These are phyloP conservation scores for Abrostola tripartita DNA, from an alignment of 2,888 invertebrate species.

Conservation along the genomic window DNA sequence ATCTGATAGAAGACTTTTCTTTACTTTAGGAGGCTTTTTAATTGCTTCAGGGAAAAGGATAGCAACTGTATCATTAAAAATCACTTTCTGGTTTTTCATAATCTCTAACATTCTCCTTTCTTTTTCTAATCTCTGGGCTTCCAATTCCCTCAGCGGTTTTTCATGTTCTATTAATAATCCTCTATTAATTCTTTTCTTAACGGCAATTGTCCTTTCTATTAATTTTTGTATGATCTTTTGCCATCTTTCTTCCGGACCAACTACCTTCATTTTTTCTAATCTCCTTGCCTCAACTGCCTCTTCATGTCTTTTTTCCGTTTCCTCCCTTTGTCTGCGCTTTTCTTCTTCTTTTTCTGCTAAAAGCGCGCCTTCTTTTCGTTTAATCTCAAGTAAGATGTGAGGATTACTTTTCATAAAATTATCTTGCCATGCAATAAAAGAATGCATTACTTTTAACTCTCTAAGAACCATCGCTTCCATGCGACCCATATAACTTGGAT, in stretches of 20 bases:
- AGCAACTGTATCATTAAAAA: conserved; percentile 91
- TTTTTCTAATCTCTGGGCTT: conserved; percentile 88
- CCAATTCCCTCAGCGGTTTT: conserved; percentile 89
- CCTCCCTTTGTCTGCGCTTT: conserved; percentile 74
- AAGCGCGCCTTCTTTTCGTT: conserved; percentile 77
- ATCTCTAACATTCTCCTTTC: conserved; percentile 87
- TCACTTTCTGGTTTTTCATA: conserved; percentile 87
- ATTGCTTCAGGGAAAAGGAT: conserved; percentile 89
- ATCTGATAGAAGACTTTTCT: conserved; percentile 80
- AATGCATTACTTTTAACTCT: conserved; percentile 85
- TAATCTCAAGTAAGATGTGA: conserved; percentile 76
- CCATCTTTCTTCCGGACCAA: conserved; percentile 88
- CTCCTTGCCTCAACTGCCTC: conserved; percentile 85
- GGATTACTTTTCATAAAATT: conserved; percentile 86
- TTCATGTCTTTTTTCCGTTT: conserved; percentile 82
- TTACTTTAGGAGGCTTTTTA: conserved; percentile 78
- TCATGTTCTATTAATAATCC: conserved; percentile 89
- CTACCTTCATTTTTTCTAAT: conserved; percentile 73
- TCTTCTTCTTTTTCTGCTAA: conserved; percentile 82
- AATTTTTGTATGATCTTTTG: conserved; percentile 90
- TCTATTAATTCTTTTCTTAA: conserved; percentile 89
- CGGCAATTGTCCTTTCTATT: conserved; percentile 89
- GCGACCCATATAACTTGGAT: conserved; percentile 76
- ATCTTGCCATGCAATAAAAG: conserved; percentile 89
- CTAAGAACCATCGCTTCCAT: conserved; percentile 83